Evolutionary conservation across 2,797 vertebrate species (phyloP), one percentile per base, ranked within the genome.

Genomic region (Enteromius paludinosus): DNA sequence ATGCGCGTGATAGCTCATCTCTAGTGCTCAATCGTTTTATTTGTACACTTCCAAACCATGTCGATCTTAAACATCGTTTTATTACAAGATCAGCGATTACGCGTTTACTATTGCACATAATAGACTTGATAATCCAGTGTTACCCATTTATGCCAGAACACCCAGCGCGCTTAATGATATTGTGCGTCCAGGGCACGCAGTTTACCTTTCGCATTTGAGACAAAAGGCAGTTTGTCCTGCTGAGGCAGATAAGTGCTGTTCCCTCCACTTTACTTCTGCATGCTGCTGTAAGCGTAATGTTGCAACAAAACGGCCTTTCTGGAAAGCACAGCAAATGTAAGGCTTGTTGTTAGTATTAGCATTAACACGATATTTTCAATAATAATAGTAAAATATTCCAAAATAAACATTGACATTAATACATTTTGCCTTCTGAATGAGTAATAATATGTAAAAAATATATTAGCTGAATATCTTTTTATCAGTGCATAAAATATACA

Each of bases 221-320:
- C 41, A 76, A 89, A 65, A 90, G 87, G 87, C 87, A 90, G 87
- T 84, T 59, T 74, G 79, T 65, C 23, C 82, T 74, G 41, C 65
- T 38, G 33, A 84, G 71, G 65, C 85, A 84, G 81, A 77, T 59
- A 38, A 76, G 72, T 62, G 43, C 10, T 75, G 41, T 68, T 83
- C 35, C 65, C 81, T 68, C 35, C 74, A 75, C 77, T 74, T 74
- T 38, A 33, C 79, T 83, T 59, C 28, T 45, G 64, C 20, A 14
- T 76, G 49, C 20, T 47, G 41, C 56, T 72, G 10, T 68, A 61
- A 61, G 7, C 3, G 0, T 64, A 10, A 62, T 62, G 28, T 62
- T 62, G 56, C 35, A 59, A 25, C 25, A 62, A 30, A 62, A 62
- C 20, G 25, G 12, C 17, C 33, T 8, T 41, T 41, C 56, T 1